Percentiles rank a stretch among this genome's conserved stretches.
Evolutionary conservation across 2,888 invertebrate species (phyloP).

Genomic region (Hypsopygia costalis): DNA sequence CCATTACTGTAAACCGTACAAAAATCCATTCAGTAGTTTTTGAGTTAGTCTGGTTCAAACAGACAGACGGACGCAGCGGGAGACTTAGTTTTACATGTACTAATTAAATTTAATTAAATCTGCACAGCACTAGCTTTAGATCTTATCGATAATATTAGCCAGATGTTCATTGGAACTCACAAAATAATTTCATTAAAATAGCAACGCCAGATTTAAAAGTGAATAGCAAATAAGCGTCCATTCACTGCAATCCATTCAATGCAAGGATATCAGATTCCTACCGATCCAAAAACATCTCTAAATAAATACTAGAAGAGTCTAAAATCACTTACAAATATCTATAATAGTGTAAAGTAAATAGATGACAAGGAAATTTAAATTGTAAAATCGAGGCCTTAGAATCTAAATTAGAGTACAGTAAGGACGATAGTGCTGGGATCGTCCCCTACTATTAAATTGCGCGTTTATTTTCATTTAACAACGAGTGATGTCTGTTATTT

Average conservation of each 20-base stretch:
- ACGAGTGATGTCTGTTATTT: conserved; percentile 42
- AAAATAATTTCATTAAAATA: conserved; percentile 15
- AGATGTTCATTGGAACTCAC: conserved; percentile 6
- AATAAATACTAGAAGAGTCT: background rate
- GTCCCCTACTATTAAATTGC: conserved; percentile 29
- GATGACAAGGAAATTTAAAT: conserved; percentile 8
- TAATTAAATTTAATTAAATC: no score
- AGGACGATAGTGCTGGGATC: conserved; percentile 21
- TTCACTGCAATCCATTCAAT: conserved; percentile 22
- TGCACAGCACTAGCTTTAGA: no score
- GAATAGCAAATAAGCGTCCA: conserved; percentile 21
- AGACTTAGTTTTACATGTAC: no score
- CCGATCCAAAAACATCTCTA: conserved; percentile 3
- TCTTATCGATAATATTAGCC: conserved; percentile 4
- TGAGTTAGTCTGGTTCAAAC: no score
- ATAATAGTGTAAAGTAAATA: background rate
- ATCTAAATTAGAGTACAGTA: conserved; percentile 11
- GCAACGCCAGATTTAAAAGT: conserved; percentile 19
- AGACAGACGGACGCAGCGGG: no score
- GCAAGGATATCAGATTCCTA: conserved; percentile 23
- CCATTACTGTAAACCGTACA: no score
- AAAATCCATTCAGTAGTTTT: no score
- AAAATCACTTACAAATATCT: background rate
- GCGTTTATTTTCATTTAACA: conserved; percentile 50
- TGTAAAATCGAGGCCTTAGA: conserved; percentile 7